Percentiles rank a stretch among this genome's conserved stretches.
phyloP scores from a whole-genome alignment of 2,113 vertebrate species.

The Charadrius vociferus region DNA sequence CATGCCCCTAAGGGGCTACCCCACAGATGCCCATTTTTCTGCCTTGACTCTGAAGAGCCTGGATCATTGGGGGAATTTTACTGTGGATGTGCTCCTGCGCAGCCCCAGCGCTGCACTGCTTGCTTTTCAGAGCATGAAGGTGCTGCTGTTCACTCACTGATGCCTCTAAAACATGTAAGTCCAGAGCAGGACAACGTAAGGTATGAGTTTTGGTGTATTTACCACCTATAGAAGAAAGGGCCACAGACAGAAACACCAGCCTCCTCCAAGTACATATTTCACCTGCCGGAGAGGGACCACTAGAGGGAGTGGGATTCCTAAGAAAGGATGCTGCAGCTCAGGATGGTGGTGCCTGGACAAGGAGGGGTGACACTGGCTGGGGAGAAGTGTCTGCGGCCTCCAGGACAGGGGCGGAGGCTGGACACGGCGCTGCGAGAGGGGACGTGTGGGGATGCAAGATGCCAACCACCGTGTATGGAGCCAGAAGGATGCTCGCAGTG shows the following conservation, averaged over 20 bases:
- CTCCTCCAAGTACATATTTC: background rate
- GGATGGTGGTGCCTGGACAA: background rate
- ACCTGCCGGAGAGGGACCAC: background rate
- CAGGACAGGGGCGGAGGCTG: background rate
- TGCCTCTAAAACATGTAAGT: background rate
- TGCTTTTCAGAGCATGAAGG: background rate
- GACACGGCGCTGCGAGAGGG: background rate
- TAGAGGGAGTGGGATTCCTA: slow-evolving; percentile 45
- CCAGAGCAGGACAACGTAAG: background rate
- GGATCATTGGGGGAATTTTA: background rate
- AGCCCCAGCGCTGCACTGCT: background rate
- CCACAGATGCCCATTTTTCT: background rate
- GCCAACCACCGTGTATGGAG: accelerated
- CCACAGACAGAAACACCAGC: background rate
- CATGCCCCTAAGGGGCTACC: background rate
- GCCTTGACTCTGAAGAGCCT: background rate
- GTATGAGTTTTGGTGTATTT: background rate
- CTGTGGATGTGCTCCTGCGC: background rate
- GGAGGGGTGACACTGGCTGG: background rate
- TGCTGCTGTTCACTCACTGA: background rate
- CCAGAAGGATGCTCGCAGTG: background rate
- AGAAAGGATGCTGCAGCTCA: background rate
- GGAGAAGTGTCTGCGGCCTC: background rate
- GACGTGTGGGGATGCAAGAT: background rate
- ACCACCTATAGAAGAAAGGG: background rate